Evolutionary conservation across 2,888 invertebrate genomes (phyloP).

Genomic region (Margaritifera margaritifera): DNA sequence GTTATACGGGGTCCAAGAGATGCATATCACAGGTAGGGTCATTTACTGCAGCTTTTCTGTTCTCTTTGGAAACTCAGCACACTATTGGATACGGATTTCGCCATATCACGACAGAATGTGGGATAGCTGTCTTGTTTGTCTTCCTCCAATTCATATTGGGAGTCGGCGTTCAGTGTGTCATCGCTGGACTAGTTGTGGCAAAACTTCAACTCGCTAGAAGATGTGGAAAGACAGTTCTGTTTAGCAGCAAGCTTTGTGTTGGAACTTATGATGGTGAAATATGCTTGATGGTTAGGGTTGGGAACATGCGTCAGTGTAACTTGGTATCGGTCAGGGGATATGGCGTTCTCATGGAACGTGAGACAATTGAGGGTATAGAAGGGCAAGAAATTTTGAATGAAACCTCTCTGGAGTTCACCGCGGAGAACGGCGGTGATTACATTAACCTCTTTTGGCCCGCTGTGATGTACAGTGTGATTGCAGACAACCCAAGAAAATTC

Average conservation of each 20-base stretch:
- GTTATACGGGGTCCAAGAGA: constrained; percentile 53
- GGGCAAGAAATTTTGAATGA: constrained; percentile 91
- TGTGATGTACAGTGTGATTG: constrained; percentile 59
- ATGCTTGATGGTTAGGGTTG: constrained; percentile 72
- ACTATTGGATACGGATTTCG: constrained; percentile 93
- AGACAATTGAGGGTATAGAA: constrained; percentile 87
- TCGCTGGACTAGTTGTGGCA: constrained; percentile 88
- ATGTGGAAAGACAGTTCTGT: constrained; percentile 92
- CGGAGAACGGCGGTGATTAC: constrained; percentile 91
- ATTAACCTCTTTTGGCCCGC: constrained; percentile 96
- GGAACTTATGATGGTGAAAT: constrained; percentile 75
- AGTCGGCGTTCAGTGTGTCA: constrained; percentile 81
- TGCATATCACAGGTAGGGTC: constrained; percentile 83
- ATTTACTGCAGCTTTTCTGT: constrained; percentile 93
- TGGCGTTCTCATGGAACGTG: constrained; percentile 90
- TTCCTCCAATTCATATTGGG: constrained; percentile 93
- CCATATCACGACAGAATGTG: constrained; percentile 91
- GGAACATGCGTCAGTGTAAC: constrained; percentile 71
- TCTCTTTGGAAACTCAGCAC: constrained; percentile 97
- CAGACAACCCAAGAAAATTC: constrained; percentile 77
- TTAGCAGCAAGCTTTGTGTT: constrained; percentile 92
- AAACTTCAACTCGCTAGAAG: constrained; percentile 96
- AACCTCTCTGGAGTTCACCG: constrained; percentile 93
- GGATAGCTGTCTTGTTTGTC: constrained; percentile 89
- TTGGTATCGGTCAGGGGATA: constrained; percentile 88